Percentiles rank a stretch among this genome's conserved stretches.
These are phyloP conservation scores for Neopipo cinnamomea DNA, from an alignment of 2,113 vertebrate genomes.

Conservation along the genomic window DNA sequence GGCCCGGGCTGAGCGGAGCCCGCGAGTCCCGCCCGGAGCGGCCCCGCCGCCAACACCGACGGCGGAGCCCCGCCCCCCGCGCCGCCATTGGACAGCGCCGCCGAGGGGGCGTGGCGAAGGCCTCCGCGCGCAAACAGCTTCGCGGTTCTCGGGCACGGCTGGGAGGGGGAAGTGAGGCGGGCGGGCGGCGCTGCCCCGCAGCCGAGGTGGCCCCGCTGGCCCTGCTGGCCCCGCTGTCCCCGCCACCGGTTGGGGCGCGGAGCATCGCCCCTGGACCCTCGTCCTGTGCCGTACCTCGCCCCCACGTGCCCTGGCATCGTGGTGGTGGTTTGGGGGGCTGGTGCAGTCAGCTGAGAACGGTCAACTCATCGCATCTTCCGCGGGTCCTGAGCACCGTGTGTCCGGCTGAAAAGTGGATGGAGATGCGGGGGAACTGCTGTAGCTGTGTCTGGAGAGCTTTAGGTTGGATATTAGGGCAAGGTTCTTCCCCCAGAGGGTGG, in stretches of 20 bases:
- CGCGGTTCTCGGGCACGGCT: neutral
- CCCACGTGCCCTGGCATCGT: no score
- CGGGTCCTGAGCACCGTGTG: neutral
- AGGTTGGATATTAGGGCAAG: neutral
- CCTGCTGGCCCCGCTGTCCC: neutral
- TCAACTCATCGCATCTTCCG: neutral
- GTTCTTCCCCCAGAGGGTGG: neutral
- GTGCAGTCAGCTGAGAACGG: neutral
- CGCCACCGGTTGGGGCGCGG: neutral
- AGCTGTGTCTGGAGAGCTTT: neutral
- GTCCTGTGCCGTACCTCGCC: neutral
- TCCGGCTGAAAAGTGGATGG: neutral
- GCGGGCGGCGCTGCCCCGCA: neutral
- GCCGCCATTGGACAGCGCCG: neutral
- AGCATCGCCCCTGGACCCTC: accelerated
- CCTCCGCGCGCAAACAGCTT: neutral
- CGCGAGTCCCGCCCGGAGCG: neutral
- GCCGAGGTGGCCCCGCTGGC: neutral
- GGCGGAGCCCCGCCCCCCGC: neutral
- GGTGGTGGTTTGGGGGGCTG: neutral
- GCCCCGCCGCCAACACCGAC: neutral
- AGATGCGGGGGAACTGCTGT: neutral
- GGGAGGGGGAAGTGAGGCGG: neutral
- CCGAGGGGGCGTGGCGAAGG: neutral
- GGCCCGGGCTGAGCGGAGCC: neutral